Conservation (phyloP, 2,797 vertebrate genomes). For the Percopsis omiscomaycus region DNA sequence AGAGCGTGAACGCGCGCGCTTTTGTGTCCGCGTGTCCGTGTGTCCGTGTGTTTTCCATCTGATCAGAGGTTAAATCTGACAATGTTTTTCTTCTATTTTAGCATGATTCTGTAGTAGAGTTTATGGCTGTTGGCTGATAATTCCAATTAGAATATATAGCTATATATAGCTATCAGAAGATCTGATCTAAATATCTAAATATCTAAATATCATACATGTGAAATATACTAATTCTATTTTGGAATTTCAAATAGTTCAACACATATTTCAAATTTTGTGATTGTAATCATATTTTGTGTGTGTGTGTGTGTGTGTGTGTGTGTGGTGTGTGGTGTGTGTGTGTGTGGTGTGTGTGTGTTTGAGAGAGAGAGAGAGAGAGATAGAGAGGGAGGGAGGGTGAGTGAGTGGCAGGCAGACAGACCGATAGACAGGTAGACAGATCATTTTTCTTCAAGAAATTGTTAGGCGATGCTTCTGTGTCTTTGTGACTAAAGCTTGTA, state of each 20-base stretch:
- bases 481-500: slow-evolving; percentile 69
- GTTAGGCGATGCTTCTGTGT: slow-evolving; percentile 36
- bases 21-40: slow-evolving; percentile 10
- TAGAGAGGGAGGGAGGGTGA: slow-evolving; percentile 1
- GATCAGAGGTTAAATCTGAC: background rate
- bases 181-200: too few relatives aligned
- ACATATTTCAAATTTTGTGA: too few relatives aligned
- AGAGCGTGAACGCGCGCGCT: slow-evolving; percentile 24
- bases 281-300: background rate
- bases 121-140: background rate
- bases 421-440: slow-evolving; percentile 2
- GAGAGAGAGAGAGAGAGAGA: slow-evolving; percentile 4
- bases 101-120: background rate
- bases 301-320: slow-evolving; percentile 10
- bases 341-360: background rate
- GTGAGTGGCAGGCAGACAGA: slow-evolving; percentile 24
- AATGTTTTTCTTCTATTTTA: background rate
- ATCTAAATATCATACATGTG: background rate
- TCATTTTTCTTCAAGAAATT: slow-evolving; percentile 6
- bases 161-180: too few relatives aligned
- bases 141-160: too few relatives aligned
- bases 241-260: too few relatives aligned
- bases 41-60: slow-evolving; percentile 11
- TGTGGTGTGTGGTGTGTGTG: slow-evolving; percentile 11
- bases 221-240: background rate